Base-by-base conservation (phyloP, 2,797 vertebrate genomes). In the Mormyrus hasselquistii region DNA sequence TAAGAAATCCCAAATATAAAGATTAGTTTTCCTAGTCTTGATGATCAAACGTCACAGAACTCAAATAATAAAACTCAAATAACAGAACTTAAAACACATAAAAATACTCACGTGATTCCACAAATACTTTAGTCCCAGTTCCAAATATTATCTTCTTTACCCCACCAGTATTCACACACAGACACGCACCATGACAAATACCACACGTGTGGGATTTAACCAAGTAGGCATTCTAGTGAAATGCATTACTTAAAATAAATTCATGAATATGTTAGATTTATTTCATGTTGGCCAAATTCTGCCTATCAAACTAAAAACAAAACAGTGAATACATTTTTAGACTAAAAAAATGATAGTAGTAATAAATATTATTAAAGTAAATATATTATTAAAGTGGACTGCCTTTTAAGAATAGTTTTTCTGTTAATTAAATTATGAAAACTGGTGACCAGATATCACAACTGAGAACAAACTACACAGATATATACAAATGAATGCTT, bases 171-270 rank as follows among this genome's bases (percentile, higher is more conserved):
- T 34, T 86, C 84, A 86, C 84, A 86, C 84, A 57, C n/a, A 76
- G 73, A 12, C 0, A 52, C 16, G 41, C 6, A 47, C 44, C 62
- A 88, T 87, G 76, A 2, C 89, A 91, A 90, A 91, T 86, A 91
- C 89, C 3, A 16, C 25, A 44, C 2, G 0, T 44, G 38, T 9
- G 1, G 22, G 1, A 79, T 79, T 19, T 25, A 44, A 79, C 38
- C 12, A 79, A 79, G 73, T 44, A 79, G 8, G 5, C 29, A 19
- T 49, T 85, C 41, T 85, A 29, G 4, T 16, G 4, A 49, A 49
- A 14, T 25, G 22, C 10, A 25, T 85, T 29, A 52, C 41, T 52
- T 41, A 79, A n/a, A 44, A 79, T 8, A 7, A 79, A 79, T 19
- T 79, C 5, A 79, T 79, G 5, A 79, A 79, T 44, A n/a, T 44